phyloP scores from a whole-genome alignment of 2,888 invertebrate genomes.

The Lutraria lutraria region DNA sequence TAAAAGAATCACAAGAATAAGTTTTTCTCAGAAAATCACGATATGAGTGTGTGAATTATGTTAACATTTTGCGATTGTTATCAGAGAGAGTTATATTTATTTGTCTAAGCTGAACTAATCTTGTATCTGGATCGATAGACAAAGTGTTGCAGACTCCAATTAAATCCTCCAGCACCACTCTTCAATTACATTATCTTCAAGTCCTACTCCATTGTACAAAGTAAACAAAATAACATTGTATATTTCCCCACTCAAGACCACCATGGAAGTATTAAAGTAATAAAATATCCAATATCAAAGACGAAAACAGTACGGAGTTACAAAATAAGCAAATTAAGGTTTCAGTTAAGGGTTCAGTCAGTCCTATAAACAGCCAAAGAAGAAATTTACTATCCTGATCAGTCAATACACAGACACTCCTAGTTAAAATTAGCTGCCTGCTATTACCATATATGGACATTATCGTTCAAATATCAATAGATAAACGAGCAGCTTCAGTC shows the following conservation, averaged over 20 bases:
- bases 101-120: background rate
- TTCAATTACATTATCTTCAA: background rate
- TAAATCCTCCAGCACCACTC: background rate
- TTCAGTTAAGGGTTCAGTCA: too few species aligned
- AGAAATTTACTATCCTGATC: background rate
- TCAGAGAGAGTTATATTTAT: too few species aligned
- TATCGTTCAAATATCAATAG: background rate
- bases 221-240: background rate
- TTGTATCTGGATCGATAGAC: background rate
- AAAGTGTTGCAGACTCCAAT: background rate
- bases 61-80: too few species aligned
- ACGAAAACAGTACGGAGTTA: background rate
- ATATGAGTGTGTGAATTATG: too few species aligned
- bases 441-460: background rate
- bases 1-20: too few species aligned
- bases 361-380: background rate
- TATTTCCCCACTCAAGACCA: background rate
- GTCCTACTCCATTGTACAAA: background rate
- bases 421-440: background rate
- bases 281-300: background rate
- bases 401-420: conserved; percentile 9
- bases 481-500: background rate
- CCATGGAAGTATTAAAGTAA: background rate
- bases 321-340: background rate
- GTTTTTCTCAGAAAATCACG: too few species aligned